Percentiles rank a stretch among this genome's conserved stretches.
Conservation (phyloP, 2,888 invertebrate genomes). For the Eurois occulta region DNA sequence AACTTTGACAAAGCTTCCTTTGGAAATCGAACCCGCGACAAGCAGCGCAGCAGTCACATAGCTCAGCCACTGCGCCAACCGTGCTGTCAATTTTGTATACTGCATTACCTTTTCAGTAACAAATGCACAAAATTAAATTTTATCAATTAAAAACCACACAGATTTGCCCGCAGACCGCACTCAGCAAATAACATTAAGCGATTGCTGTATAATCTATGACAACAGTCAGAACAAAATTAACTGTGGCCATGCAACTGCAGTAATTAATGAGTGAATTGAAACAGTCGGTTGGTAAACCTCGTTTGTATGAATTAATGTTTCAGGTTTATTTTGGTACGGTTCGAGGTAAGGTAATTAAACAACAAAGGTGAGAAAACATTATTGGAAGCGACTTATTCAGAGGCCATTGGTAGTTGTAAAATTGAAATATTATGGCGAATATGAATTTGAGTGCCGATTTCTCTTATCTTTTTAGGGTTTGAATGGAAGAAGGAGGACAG, state of each 20-base stretch:
- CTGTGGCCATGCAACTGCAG: conserved; percentile 44
- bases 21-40: too few species aligned
- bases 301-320: conserved; percentile 26
- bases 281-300: conserved; percentile 29
- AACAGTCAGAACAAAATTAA: conserved; percentile 61
- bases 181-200: conserved; percentile 47
- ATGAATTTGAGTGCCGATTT: not conserved
- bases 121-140: conserved; percentile 21
- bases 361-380: not conserved
- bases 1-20: too few species aligned
- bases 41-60: not conserved
- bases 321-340: conserved; percentile 26
- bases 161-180: conserved; percentile 36
- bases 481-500: too few species aligned
- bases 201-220: conserved; percentile 54
- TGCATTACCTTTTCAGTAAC: not conserved
- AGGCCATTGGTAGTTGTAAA: not conserved
- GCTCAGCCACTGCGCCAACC: not conserved
- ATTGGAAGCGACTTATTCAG: not conserved
- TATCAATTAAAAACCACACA: conserved; percentile 15
- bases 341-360: conserved; percentile 1
- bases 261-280: conserved; percentile 59
- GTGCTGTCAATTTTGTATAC: not conserved
- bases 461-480: not conserved
- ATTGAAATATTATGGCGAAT: not conserved